Evolutionary conservation across 2,797 vertebrate species (phyloP).

Genomic region (Poeciliopsis presidionis): DNA sequence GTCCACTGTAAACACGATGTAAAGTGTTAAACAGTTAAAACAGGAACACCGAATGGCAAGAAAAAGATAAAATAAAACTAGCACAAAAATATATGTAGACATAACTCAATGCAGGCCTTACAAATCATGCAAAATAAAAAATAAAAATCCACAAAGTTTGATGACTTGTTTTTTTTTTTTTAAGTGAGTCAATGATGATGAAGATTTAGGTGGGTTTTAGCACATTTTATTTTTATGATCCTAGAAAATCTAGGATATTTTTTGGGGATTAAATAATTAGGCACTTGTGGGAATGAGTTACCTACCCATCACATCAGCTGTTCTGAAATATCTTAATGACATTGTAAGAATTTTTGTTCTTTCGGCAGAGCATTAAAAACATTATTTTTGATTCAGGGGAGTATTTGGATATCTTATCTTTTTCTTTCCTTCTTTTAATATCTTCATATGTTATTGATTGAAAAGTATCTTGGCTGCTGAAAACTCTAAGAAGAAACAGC

Average conservation of each 20-base stretch:
- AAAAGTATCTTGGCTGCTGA: background rate
- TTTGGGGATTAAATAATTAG: background rate
- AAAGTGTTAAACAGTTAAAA: conserved; percentile 33
- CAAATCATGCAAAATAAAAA: conserved; percentile 88
- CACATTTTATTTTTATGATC: background rate
- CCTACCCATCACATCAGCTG: background rate
- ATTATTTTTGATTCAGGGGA: too few species aligned
- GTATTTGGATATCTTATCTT: background rate
- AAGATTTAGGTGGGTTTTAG: conserved; percentile 2
- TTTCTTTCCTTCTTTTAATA: background rate
- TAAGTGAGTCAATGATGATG: conserved; percentile 79
- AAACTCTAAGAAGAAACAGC: background rate
- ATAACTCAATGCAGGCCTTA: conserved; percentile 74
- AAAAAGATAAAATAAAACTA: conserved; percentile 24
- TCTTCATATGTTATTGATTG: background rate
- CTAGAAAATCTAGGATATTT: background rate
- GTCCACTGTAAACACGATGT: conserved; percentile 89
- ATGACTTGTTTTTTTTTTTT: conserved; percentile 38
- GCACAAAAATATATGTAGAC: conserved; percentile 55
- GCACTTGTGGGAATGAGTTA: background rate
- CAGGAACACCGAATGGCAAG: conserved; percentile 11
- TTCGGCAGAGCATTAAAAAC: too few species aligned
- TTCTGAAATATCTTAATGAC: background rate
- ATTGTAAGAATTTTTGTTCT: background rate
- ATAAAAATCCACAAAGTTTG: conserved; percentile 41